Conservation (phyloP, 2,888 invertebrate genomes). For the Spialia ferax region DNA sequence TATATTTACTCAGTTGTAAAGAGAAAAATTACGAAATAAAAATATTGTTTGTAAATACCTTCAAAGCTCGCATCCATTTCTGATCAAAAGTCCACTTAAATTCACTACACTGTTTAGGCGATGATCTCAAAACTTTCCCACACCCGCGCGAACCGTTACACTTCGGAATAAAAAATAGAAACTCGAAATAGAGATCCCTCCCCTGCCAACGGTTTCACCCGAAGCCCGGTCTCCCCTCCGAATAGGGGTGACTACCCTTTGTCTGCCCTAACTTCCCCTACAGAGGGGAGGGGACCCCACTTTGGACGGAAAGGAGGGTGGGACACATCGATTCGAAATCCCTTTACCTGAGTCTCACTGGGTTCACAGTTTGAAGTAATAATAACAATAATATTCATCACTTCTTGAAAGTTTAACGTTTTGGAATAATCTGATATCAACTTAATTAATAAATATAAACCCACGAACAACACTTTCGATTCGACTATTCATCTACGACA, state of each 20-base stretch:
- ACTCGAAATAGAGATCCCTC: conserved; percentile 72
- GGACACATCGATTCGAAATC: conserved; percentile 71
- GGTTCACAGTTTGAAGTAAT: not conserved
- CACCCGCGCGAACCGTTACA: conserved; percentile 57
- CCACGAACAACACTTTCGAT: not conserved
- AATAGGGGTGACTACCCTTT: conserved; percentile 84
- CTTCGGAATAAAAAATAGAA: conserved; percentile 63
- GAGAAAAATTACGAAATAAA: not conserved
- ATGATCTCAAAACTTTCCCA: conserved; percentile 51
- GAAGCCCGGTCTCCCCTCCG: conserved; percentile 79
- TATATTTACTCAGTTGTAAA: too few species aligned
- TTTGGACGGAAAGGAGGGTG: conserved; percentile 75
- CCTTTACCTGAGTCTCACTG: conserved; percentile 60
- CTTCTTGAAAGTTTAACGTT: not conserved
- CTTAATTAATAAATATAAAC: not conserved
- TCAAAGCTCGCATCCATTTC: conserved; percentile 13
- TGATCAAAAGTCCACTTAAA: not conserved
- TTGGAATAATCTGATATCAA: not conserved
- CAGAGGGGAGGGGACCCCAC: conserved; percentile 82
- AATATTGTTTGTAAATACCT: not conserved
- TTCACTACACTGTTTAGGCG: conserved; percentile 8
- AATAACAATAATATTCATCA: conserved; percentile 1
- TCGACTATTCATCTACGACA: not conserved
- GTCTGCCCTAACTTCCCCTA: conserved; percentile 78
- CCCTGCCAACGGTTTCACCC: conserved; percentile 75